A percentile compares a stretch with the other conserved stretches of the same genome.
Conservation (phyloP, 2,113 vertebrate genomes). For the Cynopterus brachyotis region DNA sequence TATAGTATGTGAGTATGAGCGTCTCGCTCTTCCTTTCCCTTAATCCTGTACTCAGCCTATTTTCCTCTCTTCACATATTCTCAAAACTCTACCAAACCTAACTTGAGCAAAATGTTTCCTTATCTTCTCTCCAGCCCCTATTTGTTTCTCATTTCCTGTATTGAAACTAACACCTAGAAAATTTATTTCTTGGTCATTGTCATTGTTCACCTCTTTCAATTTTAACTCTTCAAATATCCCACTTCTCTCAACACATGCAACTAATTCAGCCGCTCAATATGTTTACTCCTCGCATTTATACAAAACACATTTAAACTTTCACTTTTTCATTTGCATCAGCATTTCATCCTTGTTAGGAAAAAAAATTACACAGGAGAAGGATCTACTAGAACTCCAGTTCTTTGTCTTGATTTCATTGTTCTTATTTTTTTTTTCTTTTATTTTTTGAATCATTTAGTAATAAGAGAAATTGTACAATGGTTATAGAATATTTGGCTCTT, state of each 20-base stretch:
- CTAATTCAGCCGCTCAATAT: conserved; percentile 37
- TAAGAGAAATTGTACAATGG: neutral
- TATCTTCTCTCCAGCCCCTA: neutral
- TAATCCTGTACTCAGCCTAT: neutral
- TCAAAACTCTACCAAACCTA: neutral
- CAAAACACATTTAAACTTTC: conserved; percentile 61
- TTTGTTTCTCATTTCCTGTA: conserved; percentile 12
- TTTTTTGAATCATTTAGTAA: neutral
- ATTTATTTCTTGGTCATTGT: conserved; percentile 4
- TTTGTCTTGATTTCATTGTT: conserved; percentile 52
- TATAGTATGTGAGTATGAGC: neutral
- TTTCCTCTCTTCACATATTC: neutral
- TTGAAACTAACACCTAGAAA: conserved; percentile 37
- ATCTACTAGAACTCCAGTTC: neutral
- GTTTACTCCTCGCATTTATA: conserved; percentile 63
- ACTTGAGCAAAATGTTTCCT: neutral
- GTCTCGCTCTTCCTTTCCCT: neutral
- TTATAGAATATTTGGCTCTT: neutral
- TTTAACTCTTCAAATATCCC: conserved; percentile 58
- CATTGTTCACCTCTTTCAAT: conserved; percentile 41
- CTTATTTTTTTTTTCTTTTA: neutral
- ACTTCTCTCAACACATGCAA: conserved; percentile 62
- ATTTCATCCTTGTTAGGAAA: conserved; percentile 51
- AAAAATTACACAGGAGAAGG: neutral
- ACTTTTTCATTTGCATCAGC: conserved; percentile 68